Conservation (phyloP, 1,140 invertebrate genomes). For the Cataglyphis hispanica region DNA sequence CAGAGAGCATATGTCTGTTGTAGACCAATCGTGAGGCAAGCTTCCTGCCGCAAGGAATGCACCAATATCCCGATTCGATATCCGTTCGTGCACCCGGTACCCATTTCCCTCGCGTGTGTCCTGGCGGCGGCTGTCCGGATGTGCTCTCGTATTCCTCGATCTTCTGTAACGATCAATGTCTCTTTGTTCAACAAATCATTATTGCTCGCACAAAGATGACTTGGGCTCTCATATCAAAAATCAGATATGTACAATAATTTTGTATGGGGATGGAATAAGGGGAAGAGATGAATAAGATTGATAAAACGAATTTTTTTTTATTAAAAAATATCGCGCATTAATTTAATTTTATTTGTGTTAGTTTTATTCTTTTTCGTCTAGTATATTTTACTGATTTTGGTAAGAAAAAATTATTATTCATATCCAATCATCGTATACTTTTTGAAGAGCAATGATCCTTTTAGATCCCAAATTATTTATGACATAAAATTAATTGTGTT, state of each 20-base stretch:
- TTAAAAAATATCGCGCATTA: background rate
- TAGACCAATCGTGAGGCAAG: slow-evolving; percentile 91
- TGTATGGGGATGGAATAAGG: background rate
- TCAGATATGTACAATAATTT: background rate
- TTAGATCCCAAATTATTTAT: background rate
- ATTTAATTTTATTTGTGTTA: background rate
- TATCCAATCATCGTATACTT: background rate
- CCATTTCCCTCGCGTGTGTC: slow-evolving; percentile 92
- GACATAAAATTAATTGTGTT: background rate
- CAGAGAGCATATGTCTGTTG: slow-evolving; percentile 91
- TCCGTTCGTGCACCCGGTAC: slow-evolving; percentile 88
- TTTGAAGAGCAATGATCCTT: background rate
- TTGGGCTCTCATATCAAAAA: background rate
- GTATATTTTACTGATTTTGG: background rate
- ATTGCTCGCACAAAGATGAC: background rate
- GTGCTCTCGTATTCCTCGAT: slow-evolving; percentile 76
- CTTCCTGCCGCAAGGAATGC: slow-evolving; percentile 91
- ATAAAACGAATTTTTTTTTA: background rate
- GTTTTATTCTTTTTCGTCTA: background rate
- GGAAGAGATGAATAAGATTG: background rate
- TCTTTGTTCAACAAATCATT: slow-evolving; percentile 34
- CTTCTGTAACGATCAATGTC: slow-evolving; percentile 73
- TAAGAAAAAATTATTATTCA: background rate
- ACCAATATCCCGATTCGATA: slow-evolving; percentile 89
- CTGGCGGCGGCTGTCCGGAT: slow-evolving; percentile 87